Evolutionary conservation across 2,888 invertebrate genomes (phyloP).

Genomic region (Tetramorium bicarinatum): DNA sequence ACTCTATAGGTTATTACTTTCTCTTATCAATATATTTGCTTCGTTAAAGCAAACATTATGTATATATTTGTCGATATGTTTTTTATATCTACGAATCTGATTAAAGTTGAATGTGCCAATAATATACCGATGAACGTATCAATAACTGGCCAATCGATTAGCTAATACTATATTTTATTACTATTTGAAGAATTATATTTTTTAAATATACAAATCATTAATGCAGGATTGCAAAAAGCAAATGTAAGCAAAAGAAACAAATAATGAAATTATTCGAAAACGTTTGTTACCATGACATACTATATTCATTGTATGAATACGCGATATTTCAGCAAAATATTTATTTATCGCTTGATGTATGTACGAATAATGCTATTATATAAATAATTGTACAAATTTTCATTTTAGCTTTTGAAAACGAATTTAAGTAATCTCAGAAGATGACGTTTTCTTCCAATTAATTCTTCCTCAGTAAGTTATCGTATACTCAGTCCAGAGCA

Average conservation of each 20-base stretch:
- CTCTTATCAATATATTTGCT: not conserved
- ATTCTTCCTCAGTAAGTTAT: not conserved
- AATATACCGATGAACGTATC: not conserved
- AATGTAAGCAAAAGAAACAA: not conserved
- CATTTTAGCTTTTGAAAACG: not conserved
- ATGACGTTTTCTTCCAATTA: not conserved
- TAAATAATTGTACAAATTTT: no score
- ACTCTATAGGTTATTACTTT: not conserved
- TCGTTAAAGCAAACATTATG: not conserved
- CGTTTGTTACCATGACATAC: not conserved
- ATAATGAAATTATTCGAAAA: not conserved
- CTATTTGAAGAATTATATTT: conserved; percentile 15
- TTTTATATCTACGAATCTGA: not conserved
- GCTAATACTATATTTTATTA: not conserved
- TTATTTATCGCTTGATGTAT: not conserved
- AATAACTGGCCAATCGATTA: not conserved
- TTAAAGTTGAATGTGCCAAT: not conserved
- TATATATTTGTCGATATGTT: not conserved
- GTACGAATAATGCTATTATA: not conserved
- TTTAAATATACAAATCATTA: not conserved
- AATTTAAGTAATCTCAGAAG: not conserved
- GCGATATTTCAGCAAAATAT: not conserved
- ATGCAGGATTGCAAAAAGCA: not conserved
- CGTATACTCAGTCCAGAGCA: not conserved
- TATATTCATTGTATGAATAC: not conserved